phyloP scores from a whole-genome alignment of 2,113 vertebrate genomes.

The Ceyx cyanopectus region DNA sequence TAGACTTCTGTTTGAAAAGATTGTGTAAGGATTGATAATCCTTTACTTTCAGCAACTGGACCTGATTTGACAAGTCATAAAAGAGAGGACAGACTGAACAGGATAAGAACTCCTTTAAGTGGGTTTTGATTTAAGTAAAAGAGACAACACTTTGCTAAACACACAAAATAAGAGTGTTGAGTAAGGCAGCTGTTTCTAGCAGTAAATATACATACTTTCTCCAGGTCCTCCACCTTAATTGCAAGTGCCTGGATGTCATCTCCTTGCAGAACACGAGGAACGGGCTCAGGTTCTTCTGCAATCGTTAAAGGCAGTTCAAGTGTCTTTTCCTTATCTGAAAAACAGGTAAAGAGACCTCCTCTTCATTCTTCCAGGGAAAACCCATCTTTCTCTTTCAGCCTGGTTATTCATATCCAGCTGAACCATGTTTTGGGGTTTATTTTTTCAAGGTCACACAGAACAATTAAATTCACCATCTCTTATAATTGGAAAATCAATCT shows the following conservation, averaged over 20 bases:
- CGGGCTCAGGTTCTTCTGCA: conserved; percentile 61
- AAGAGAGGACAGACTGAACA: neutral
- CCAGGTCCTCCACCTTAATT: conserved; percentile 75
- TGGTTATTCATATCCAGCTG: neutral
- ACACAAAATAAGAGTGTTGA: neutral
- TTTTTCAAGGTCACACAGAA: neutral
- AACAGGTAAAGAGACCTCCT: neutral
- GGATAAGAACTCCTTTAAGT: neutral
- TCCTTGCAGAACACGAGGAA: conserved; percentile 58
- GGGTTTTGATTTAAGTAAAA: neutral
- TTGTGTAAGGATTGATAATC: neutral
- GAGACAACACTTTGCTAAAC: neutral
- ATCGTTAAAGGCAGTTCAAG: conserved; percentile 24
- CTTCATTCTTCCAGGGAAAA: neutral
- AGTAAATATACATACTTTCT: conserved; percentile 76
- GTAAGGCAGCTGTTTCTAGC: neutral
- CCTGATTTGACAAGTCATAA: neutral
- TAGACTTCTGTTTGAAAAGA: neutral
- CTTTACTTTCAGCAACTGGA: neutral
- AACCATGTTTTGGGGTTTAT: neutral
- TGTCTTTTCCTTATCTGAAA: conserved; percentile 76
- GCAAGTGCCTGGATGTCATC: conserved; percentile 78
- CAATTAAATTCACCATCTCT: neutral
- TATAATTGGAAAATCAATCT: neutral
- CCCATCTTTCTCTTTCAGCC: neutral